Percentiles rank a stretch among this genome's conserved stretches.
Evolutionary conservation across 2,113 vertebrate species (phyloP).

Genomic region (Siniperca chuatsi): DNA sequence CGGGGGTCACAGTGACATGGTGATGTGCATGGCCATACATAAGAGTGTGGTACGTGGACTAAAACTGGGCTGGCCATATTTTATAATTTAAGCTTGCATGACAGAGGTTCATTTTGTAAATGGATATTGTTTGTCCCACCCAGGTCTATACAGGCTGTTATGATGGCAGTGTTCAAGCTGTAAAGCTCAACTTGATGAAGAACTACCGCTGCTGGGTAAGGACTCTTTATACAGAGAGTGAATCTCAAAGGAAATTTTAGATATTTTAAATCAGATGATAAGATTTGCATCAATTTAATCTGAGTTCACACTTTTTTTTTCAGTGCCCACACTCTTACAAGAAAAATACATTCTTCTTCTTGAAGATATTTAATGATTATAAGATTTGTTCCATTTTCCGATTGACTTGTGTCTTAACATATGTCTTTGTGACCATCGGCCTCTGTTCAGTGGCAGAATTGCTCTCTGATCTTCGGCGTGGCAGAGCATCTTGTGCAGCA

Average conservation of each 20-base stretch:
- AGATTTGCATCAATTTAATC: not conserved
- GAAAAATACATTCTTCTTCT: not conserved
- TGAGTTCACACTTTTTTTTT: not conserved
- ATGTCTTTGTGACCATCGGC: not conserved
- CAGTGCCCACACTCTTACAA: not conserved
- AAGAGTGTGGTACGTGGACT: constrained; percentile 91
- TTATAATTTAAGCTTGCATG: not conserved
- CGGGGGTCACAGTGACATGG: constrained; percentile 96
- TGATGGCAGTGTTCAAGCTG: constrained; percentile 92
- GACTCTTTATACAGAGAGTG: not conserved
- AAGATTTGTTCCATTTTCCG: not conserved
- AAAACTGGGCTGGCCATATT: not conserved
- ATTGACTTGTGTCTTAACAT: not conserved
- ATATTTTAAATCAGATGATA: not conserved
- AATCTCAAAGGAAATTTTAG: not conserved
- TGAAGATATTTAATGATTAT: not conserved
- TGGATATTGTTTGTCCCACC: not conserved
- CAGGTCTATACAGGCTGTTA: constrained; percentile 98
- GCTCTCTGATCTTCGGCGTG: constrained; percentile 93
- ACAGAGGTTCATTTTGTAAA: not conserved
- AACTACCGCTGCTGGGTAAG: constrained; percentile 91
- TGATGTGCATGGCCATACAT: constrained; percentile 97
- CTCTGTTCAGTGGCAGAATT: constrained; percentile 92
- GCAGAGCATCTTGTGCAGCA: constrained; percentile 93
- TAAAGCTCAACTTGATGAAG: constrained; percentile 93